phyloP scores from a whole-genome alignment of 2,888 invertebrate species.

The Eueremaeus valkanovi region DNA sequence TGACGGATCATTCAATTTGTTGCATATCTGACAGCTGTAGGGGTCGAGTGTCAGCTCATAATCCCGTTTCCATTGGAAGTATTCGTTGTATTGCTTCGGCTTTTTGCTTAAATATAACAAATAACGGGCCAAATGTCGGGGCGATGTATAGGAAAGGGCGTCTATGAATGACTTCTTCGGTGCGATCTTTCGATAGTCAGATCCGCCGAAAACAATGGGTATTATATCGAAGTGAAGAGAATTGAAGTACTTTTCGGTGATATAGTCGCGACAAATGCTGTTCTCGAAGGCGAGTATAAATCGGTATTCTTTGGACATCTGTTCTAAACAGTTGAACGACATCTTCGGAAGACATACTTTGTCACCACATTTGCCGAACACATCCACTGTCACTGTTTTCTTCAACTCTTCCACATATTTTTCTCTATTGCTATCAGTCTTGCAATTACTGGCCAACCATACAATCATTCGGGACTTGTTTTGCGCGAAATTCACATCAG shows the following conservation, averaged over 20 bases:
- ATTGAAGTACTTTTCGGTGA: slow-evolving; percentile 53
- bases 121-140: slow-evolving; percentile 43
- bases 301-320: slow-evolving; percentile 50
- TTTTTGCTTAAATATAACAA: slow-evolving; percentile 44
- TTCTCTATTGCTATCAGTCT: slow-evolving; percentile 51
- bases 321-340: slow-evolving; percentile 51
- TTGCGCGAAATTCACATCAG: slow-evolving; percentile 49
- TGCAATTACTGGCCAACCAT: slow-evolving; percentile 55
- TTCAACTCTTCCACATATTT: slow-evolving; percentile 51
- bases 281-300: slow-evolving; percentile 54
- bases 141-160: slow-evolving; percentile 44
- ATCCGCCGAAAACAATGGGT: slow-evolving; percentile 47
- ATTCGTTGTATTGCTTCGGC: slow-evolving; percentile 42
- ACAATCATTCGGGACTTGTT: slow-evolving; percentile 53
- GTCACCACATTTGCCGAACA: slow-evolving; percentile 53
- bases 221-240: slow-evolving; percentile 49
- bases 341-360: slow-evolving; percentile 48
- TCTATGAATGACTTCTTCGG: slow-evolving; percentile 46
- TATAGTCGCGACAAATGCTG: slow-evolving; percentile 53
- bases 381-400: slow-evolving; percentile 52
- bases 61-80: slow-evolving; percentile 45
- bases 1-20: slow-evolving; percentile 41
- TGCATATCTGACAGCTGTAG: slow-evolving; percentile 45
- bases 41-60: slow-evolving; percentile 33
- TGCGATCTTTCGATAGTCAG: slow-evolving; percentile 45